Evolutionary conservation across 1,140 invertebrate species (phyloP), one percentile per base, ranked within the genome.

Genomic region (Drosophila bipectinata): DNA sequence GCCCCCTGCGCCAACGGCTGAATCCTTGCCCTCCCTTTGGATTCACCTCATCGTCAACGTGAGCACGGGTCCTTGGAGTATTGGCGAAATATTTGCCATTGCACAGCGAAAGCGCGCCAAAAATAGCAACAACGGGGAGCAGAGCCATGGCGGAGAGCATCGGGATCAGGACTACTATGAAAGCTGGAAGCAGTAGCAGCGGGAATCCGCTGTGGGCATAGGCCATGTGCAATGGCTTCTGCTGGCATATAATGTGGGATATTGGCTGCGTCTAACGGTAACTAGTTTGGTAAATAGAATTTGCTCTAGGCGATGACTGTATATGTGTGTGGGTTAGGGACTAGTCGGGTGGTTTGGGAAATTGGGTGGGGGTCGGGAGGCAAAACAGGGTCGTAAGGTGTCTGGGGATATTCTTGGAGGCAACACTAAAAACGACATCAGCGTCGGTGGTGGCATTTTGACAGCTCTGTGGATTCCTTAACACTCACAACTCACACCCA

Each of bases 21-120:
- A 21, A n/a, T 41, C 21, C 52, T 15, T 32, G 15, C 37, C 41
- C 53, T 57, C 54, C 30, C 28, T 56, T 41, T 10, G 14, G 54
- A 32, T 58, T 55, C 44, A 39, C 49, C 55, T 64, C 63, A 63
- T 69, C 77, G 82, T 80, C 81, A 85, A 85, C 82, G 82, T 85
- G 82, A 87, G 81, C 81, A 61, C 67, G 66, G 34, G 58, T 88
- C 83, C 76, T 82, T 47, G 4, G 83, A 53, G 83, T 87, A 87
- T 87, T 87, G 83, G 83, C 81, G 88, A 87, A 87, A 88, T 88
- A 87, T 87, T 87, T 87, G 75, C 83, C 81, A 87, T 88, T 88
- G 83, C 83, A 63, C 75, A 69, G 84, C 83, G 64, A 68, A 72
- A 75, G 75, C 72, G 82, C 81, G 79, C 81, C 80, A 84, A 84